Evolutionary conservation across 2,113 vertebrate species (phyloP), one percentile per base, ranked within the genome.

Genomic region (Silurus meridionalis): DNA sequence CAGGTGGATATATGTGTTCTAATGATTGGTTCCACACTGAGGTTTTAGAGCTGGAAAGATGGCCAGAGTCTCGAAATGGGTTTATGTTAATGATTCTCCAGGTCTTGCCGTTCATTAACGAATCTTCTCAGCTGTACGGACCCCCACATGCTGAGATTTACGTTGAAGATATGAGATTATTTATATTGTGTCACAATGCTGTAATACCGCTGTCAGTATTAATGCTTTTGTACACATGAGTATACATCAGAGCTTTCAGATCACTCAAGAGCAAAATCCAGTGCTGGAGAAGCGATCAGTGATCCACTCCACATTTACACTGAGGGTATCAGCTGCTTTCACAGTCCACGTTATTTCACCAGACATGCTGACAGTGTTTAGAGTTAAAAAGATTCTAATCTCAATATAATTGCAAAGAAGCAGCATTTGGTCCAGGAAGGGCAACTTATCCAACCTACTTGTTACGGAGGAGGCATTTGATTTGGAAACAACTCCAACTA

Each of bases 31-130:
- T 9, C 57, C 67, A 55, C 52, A 55, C 74, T 55, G 15, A 63
- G 57, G n/a, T 8, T 81, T 82, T n/a, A 72, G 57, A 52, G 23
- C n/a, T 13, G 14, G 37, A 74, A 25, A 53, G 66, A 74, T 46
- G 9, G 55, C 28, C 19, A 15, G 37, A 19, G 55, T 61, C 53
- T 64, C 6, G 23, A 28, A 37, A 69, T 67, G 55, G 53, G 28
- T 79, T 61, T 21, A 25, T 48, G 21, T 80, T 85, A 67, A 80
- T 85, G 53, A 28, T 61, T 78, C 61, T 23, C 57, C 71, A n/a
- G 7, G 61, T 80, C 11, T 23, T 28, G 48, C 6, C 1, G 0
- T 72, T 37, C 53, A n/a, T n/a, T n/a, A n/a, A n/a, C n/a, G 14
- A 71, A 71, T 46, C n/a, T 37, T 37, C 37, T 37, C 37, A 37